These are phyloP conservation scores for Hoplodrina blanda DNA, from an alignment of 2,888 invertebrate genomes.

Conservation along the genomic window DNA sequence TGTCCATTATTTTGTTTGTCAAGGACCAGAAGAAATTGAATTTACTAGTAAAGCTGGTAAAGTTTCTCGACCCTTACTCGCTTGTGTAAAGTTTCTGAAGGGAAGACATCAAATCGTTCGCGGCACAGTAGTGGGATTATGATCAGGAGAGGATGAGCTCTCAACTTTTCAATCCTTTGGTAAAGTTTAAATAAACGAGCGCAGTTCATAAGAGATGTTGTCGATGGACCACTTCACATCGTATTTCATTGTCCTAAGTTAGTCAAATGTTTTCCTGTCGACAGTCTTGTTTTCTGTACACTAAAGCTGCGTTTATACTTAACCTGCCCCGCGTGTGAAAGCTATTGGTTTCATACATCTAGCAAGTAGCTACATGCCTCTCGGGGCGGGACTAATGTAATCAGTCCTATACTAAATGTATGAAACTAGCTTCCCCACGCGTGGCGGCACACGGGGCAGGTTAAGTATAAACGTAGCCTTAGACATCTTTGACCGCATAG, in stretches of 20 bases:
- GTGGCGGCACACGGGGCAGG: too few species aligned
- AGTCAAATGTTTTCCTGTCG: background rate
- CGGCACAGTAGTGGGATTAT: background rate
- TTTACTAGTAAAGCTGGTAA: background rate
- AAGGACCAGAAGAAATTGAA: background rate
- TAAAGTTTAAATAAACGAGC: conserved; percentile 4
- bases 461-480: too few species aligned
- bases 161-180: conserved; percentile 15
- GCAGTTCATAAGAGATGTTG: conserved; percentile 12
- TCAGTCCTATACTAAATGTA: too few species aligned
- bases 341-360: too few species aligned
- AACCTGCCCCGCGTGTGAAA: too few species aligned
- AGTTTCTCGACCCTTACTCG: background rate
- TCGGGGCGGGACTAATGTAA: too few species aligned
- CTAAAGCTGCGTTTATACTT: too few species aligned
- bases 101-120: conserved; percentile 14
- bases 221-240: background rate
- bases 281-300: background rate
- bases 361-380: too few species aligned
- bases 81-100: background rate
- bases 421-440: too few species aligned
- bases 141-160: conserved; percentile 32
- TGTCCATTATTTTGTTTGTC: background rate
- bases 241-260: background rate
- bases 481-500: background rate